Conservation (phyloP, 1,140 invertebrate genomes). For the Akabosia matsudoensis region DNA sequence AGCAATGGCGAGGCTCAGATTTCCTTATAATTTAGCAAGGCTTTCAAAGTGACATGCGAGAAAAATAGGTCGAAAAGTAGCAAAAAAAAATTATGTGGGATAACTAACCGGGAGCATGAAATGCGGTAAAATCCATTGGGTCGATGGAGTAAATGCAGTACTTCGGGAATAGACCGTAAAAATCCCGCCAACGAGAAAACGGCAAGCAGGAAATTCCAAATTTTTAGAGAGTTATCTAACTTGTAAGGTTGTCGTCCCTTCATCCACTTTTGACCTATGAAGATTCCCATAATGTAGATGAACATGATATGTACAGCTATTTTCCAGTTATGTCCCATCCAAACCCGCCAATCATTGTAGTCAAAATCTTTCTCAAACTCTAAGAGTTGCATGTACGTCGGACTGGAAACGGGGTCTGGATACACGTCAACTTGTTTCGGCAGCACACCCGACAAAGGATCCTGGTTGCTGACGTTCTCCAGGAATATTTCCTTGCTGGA, state of each 20-base stretch:
- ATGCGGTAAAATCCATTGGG: constrained; percentile 35
- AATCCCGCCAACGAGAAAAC: constrained; percentile 60
- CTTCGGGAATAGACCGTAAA: constrained; percentile 38
- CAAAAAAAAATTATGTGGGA: not conserved
- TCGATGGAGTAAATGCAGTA: constrained; percentile 33
- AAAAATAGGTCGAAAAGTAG: not conserved
- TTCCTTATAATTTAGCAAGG: not conserved
- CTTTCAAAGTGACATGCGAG: not conserved
- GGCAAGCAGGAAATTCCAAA: constrained; percentile 82
- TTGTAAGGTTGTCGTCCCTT: constrained; percentile 75
- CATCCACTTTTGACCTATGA: constrained; percentile 90
- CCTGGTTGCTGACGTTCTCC: constrained; percentile 2
- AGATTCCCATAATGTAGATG: constrained; percentile 89
- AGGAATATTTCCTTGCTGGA: not conserved
- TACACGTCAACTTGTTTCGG: constrained; percentile 4
- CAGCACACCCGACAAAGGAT: not conserved
- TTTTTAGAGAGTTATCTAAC: constrained; percentile 72
- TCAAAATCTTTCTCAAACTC: constrained; percentile 65
- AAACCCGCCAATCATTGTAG: constrained; percentile 77
- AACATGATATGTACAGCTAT: constrained; percentile 85
- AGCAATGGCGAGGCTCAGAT: not conserved
- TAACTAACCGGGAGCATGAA: constrained; percentile 32
- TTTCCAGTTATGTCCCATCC: constrained; percentile 95
- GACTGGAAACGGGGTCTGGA: constrained; percentile 34
- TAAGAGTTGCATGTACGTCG: constrained; percentile 33